Conservation (phyloP, 2,797 vertebrate species). For the Valencia hispanica region DNA sequence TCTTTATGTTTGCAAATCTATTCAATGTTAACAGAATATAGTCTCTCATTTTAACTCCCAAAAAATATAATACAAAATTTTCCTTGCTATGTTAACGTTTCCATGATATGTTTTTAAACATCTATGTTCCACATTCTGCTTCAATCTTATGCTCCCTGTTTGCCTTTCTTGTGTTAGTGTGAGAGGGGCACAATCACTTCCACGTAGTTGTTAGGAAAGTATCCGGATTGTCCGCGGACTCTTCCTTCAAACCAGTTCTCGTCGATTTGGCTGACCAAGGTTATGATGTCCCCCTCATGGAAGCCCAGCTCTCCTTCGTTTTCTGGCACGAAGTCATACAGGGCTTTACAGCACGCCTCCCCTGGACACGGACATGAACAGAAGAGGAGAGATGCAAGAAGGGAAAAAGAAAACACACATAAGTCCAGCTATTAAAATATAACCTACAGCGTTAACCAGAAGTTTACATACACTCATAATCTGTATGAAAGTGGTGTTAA, state of each 20-base stretch:
- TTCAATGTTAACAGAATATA: conserved; percentile 13
- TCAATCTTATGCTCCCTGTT: conserved; percentile 1
- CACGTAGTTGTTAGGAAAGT: conserved; percentile 97
- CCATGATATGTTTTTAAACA: conserved; percentile 18
- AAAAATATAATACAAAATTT: conserved; percentile 17
- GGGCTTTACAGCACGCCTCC: conserved; percentile 92
- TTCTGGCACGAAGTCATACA: conserved; percentile 97
- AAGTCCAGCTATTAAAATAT: conserved; percentile 10
- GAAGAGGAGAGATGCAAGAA: conserved; percentile 2
- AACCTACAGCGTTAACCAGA: not conserved
- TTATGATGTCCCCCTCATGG: conserved; percentile 93
- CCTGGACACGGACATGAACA: conserved; percentile 65
- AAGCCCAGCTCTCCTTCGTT: conserved; percentile 95
- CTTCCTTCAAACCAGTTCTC: conserved; percentile 98
- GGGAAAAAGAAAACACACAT: conserved; percentile 7
- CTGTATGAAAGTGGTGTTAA: not conserved
- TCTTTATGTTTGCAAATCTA: conserved; percentile 14
- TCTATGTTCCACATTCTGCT: conserved; percentile 2
- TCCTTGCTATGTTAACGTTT: conserved; percentile 40
- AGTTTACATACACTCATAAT: not conserved
- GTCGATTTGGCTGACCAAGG: conserved; percentile 91
- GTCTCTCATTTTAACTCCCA: not conserved
- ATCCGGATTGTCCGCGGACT: conserved; percentile 88
- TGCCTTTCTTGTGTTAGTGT: conserved; percentile 73
- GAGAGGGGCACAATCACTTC: conserved; percentile 92